Evolutionary conservation across 1,140 invertebrate genomes (phyloP), one percentile per base, ranked within the genome.

Genomic region (Calycopis cecrops): DNA sequence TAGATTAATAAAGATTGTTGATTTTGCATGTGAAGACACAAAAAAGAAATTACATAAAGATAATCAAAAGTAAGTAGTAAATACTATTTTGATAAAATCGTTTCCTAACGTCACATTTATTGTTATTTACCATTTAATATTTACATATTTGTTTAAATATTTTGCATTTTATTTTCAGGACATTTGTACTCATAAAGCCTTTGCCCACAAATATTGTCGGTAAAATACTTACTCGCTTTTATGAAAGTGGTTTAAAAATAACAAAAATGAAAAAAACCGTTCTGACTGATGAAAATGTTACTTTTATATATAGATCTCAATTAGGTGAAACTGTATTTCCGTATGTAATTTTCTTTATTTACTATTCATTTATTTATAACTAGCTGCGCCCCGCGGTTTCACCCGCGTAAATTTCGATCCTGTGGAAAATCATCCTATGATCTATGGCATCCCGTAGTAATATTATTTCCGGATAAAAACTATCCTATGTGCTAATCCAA

Each of bases 101-200:
- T 42, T 42, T n/a, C 1, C 40, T 1, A 42, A 42, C 9, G 11
- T 12, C 9, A 1, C 12, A 42, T n/a, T n/a, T n/a, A n/a, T n/a
- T n/a, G n/a, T n/a, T n/a, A n/a, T n/a, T n/a, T n/a, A n/a, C n/a
- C n/a, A n/a, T n/a, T n/a, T n/a, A n/a, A n/a, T 8, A 14, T 42
- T 48, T 57, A 33, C 1, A 18, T 17, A 48, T 2, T 48, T 4
- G 10, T n/a, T 21, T n/a, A 16, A 11, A 35, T 55, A 28, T 28
- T 28, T 6, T 2, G 21, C 21, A 28, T 28, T 28, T 42, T 40
- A n/a, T 37, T 89, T 90, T 40, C 67, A 94, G 95, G 68, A 93
- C 94, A n/a, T 93, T 94, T 87, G 91, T 90, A 9, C 85, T 96
- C 59, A 89, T 97, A 3, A 95, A 95, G 76, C 92, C 94, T 33